Conservation (phyloP, 2,888 invertebrate species). For the Geophilus truncorum region DNA sequence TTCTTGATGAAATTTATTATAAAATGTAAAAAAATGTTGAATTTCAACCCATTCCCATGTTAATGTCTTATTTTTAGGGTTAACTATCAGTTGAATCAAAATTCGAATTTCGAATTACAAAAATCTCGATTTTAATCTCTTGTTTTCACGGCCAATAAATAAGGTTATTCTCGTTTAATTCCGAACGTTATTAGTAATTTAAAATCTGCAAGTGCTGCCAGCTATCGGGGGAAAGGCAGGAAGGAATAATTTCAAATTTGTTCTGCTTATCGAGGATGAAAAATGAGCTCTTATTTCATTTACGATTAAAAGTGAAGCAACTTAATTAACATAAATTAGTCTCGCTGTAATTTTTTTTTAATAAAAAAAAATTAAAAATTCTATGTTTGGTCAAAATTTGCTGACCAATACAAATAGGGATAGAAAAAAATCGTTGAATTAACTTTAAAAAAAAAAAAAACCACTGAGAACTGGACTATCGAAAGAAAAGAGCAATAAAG, state of each 20-base stretch:
- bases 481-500: not conserved
- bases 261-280: not conserved
- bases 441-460: not conserved
- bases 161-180: not conserved
- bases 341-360: not conserved
- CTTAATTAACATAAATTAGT: constrained; percentile 1
- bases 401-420: too few relatives aligned
- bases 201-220: not conserved
- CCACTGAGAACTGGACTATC: not conserved
- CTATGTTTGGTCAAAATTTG: too few relatives aligned
- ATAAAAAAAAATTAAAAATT: too few relatives aligned
- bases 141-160: not conserved
- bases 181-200: not conserved
- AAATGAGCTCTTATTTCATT: constrained; percentile 3
- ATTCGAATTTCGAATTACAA: too few relatives aligned
- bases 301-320: not conserved
- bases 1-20: too few relatives aligned
- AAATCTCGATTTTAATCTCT: too few relatives aligned
- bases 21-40: too few relatives aligned
- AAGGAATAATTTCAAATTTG: not conserved
- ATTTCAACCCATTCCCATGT: too few relatives aligned
- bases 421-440: too few relatives aligned
- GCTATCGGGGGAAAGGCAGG: not conserved
- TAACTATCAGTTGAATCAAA: too few relatives aligned
- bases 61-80: too few relatives aligned